These are phyloP conservation scores for Phaethornis superciliosus DNA, from an alignment of 2,113 vertebrate species.

Conservation along the genomic window DNA sequence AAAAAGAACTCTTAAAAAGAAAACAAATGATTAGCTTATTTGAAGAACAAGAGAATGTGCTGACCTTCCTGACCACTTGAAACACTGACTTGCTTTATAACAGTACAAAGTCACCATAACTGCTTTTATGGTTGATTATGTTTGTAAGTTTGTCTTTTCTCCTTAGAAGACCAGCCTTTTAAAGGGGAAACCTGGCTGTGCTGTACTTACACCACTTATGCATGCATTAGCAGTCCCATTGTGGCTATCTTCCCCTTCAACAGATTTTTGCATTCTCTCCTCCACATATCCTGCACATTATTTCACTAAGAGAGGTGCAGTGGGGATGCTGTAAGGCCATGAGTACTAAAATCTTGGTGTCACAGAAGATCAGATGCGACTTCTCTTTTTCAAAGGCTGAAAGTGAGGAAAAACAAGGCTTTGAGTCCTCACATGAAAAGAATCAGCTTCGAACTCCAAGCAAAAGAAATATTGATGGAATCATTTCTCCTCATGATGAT, in stretches of 20 bases:
- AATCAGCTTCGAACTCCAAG: neutral
- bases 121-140: neutral
- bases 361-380: neutral
- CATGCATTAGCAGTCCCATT: fast-evolving
- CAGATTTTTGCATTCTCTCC: neutral
- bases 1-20: too few relatives aligned
- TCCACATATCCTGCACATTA: neutral
- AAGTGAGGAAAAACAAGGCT: neutral
- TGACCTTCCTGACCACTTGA: neutral
- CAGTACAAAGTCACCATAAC: neutral
- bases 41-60: neutral
- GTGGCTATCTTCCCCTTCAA: neutral
- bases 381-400: neutral
- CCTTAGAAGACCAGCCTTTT: too few relatives aligned
- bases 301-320: neutral
- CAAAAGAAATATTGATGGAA: neutral
- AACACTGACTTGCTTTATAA: neutral
- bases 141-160: neutral
- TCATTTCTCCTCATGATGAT: neutral
- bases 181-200: neutral
- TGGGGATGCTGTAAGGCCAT: fast-evolving
- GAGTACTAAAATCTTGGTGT: neutral
- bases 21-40: neutral
- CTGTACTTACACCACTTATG: fast-evolving
- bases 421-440: neutral